Evolutionary conservation across 2,113 vertebrate genomes (phyloP), one percentile per base, ranked within the genome.

Genomic region (Passer domesticus): DNA sequence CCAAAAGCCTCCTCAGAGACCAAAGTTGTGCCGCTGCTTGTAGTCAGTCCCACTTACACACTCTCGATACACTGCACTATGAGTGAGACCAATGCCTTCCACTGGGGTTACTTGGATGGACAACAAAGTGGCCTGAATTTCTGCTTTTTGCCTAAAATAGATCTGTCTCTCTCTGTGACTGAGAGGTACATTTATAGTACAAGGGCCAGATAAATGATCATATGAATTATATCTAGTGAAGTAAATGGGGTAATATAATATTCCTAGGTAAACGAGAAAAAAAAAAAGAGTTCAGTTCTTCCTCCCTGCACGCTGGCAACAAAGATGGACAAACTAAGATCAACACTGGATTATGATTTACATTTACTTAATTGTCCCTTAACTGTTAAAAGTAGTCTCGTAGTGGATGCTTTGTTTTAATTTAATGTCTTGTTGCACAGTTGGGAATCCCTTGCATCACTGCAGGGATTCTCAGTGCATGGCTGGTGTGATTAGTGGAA

Each of bases 251-350:
- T 23, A 66, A 70, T 56, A 19, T 4, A 56, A 44, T 39, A 39
- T 60, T 56, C 14, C 52, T 47, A 52, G 41, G 5, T 49, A 59
- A 84, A 73, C 62, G 35, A 74, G 31, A 73, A 13, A 41, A 74
- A 37, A 1, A 1, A 39, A 60, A 43, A 22, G 3, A 59, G 9
- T n/a, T 87, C 9, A 41, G 39, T 41, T 13, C 12, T 77, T 87
- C n/a, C 20, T 60, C 4, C 15, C 5, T 3, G 0, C 6, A 30
- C 1, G 10, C 16, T 47, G 22, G 4, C 27, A 84, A n/a, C 6
- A 86, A 62, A 74, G 10, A 53, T 24, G 13, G 11, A 28, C 60
- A 78, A 78, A 59, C 10, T 37, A 52, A 58, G n/a, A 22, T n/a
- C 27, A 89, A 9, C 1, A 1, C 9, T 41, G 11, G 22, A 4